phyloP scores from a whole-genome alignment of 2,888 invertebrate species.

The Scelioninae gen. 2 region DNA sequence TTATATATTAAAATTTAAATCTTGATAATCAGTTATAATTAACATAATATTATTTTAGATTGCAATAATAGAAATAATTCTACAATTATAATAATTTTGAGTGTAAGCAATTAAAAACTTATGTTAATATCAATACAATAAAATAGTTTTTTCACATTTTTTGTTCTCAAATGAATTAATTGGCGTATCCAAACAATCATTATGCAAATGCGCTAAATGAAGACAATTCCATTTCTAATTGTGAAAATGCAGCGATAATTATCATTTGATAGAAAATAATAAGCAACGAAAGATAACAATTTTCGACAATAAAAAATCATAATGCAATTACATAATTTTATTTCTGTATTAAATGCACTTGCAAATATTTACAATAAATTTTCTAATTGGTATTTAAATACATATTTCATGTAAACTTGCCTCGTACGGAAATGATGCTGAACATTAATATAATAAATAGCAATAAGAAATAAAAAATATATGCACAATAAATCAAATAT shows the following conservation, averaged over 20 bases:
- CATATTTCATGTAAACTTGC: no score
- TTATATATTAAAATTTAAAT: no score
- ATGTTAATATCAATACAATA: not conserved
- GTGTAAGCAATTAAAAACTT: not conserved
- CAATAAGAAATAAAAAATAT: slow-evolving; percentile 57
- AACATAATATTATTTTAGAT: not conserved
- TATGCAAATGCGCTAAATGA: slow-evolving; percentile 8
- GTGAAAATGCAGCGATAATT: not conserved
- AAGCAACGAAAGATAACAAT: not conserved
- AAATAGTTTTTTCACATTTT: not conserved
- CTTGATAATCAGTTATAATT: no score
- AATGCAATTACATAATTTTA: not conserved
- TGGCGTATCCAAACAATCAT: not conserved
- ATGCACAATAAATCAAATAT: slow-evolving; percentile 66
- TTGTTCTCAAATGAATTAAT: not conserved
- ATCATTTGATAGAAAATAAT: not conserved
- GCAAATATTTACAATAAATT: slow-evolving; percentile 18
- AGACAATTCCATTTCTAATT: not conserved
- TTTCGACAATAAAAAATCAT: no score
- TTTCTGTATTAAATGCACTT: not conserved
- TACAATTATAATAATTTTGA: not conserved
- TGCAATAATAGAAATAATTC: no score
- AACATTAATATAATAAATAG: slow-evolving; percentile 34
- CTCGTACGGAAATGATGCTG: not conserved
- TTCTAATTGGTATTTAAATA: not conserved